Base-by-base conservation (phyloP, 2,888 invertebrate genomes). In the Eretmocerus hayati region DNA sequence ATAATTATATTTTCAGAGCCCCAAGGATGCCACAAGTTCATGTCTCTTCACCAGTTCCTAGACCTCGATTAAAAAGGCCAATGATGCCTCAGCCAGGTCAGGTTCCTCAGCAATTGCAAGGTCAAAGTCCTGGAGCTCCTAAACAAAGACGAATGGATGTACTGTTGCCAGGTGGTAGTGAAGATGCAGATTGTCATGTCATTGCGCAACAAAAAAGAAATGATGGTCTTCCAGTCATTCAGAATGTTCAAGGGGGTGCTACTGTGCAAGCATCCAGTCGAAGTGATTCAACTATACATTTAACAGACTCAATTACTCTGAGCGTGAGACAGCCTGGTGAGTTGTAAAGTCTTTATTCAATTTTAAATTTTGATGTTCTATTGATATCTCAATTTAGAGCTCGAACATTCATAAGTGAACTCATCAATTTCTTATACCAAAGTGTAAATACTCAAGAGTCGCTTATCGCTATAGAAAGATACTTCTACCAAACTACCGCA, bases 171-270 rank as follows among this genome's bases (percentile, higher is more conserved):
- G 81, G 82, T 43, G 79, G 81, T 62, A 82, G 85, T 52, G 84
- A 84, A 57, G 84, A 84, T 58, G 83, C 84, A 33, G 85, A 86
- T 60, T 85, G 85, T 62, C 83, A 85, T 61, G 83, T 85, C 13
- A 83, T 86, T 67, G 80, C 84, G 3, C 80, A 85, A 72, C 85
- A 85, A 63, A 84, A 83, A 53, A 80, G 85, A 58, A 80, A 82
- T 37, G 84, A 83, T 1, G 84, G 84, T 1, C 64, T 85, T 49
- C 87, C 86, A 0, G 77, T 85, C 62, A 87, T 87, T 50, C 81
- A 84, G 52, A 86, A 83, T 62, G 83, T 87, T 26, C 84, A 86
- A 72, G 84, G 85, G 42, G 84, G 85, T 39, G 58, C 67, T 47
- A 51, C 60, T 0, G 52, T 59, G 2, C 61, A 63, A 40, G 62